phyloP scores from a whole-genome alignment of 2,888 invertebrate species.

The Electrophaes corylata region DNA sequence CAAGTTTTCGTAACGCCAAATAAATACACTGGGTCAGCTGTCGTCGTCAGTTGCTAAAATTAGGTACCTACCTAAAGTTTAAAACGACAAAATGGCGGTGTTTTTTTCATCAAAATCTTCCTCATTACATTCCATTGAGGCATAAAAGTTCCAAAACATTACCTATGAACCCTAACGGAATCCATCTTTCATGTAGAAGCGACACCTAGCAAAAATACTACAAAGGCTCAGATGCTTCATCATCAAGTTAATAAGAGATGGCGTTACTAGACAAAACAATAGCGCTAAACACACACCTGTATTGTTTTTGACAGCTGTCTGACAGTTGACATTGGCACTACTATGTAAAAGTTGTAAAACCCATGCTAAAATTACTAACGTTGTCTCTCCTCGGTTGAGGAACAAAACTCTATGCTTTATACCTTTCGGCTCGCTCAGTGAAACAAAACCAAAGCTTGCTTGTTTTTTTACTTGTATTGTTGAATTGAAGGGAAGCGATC shows the following conservation, averaged over 20 bases:
- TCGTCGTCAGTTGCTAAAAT: too few relatives aligned
- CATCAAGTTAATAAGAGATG: not conserved
- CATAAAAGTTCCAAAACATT: too few relatives aligned
- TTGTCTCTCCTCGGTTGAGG: not conserved
- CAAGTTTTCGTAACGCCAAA: too few relatives aligned
- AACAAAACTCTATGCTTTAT: not conserved
- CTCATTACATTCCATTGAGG: too few relatives aligned
- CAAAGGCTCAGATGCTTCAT: not conserved
- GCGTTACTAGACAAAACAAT: not conserved
- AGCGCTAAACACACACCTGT: too few relatives aligned
- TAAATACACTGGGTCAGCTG: too few relatives aligned
- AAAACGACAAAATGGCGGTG: too few relatives aligned
- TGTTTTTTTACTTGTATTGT: constrained; percentile 5
- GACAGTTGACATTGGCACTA: not conserved
- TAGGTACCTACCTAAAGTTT: too few relatives aligned
- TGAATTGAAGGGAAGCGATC: constrained; percentile 11
- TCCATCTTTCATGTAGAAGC: too few relatives aligned
- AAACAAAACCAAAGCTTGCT: constrained; percentile 3
- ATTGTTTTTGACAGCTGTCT: too few relatives aligned
- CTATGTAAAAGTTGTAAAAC: not conserved
- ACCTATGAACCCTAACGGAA: too few relatives aligned
- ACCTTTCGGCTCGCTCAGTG: not conserved
- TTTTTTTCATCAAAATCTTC: too few relatives aligned
- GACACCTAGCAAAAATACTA: not conserved
- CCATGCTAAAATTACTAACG: not conserved